These are phyloP conservation scores for Trileptium ribeirensis DNA, from an alignment of 2,888 invertebrate genomes.

Conservation along the genomic window DNA sequence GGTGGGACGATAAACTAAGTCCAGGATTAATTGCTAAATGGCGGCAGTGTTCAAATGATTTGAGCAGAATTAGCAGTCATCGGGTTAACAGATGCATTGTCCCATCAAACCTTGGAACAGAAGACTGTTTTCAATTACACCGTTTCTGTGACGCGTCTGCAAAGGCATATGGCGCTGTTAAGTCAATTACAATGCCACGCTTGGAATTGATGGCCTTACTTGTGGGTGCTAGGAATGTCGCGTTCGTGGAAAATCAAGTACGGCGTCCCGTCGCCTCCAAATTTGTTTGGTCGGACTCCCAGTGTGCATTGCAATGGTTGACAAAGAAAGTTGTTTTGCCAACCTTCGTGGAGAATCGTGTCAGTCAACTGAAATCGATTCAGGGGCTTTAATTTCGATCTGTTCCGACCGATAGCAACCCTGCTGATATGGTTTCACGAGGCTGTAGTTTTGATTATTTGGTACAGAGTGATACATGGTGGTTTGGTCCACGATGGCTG, in stretches of 20 bases:
- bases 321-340: neutral
- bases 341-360: neutral
- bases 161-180: neutral
- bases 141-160: neutral
- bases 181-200: neutral
- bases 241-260: neutral
- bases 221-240: neutral
- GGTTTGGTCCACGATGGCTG: no score
- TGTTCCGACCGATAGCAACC: conserved; percentile 36
- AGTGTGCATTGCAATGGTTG: conserved; percentile 4
- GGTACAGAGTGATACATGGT: no score
- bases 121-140: neutral
- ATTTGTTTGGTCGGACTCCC: neutral
- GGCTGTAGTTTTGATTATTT: no score
- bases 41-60: neutral
- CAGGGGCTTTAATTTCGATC: neutral
- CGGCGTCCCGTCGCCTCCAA: neutral
- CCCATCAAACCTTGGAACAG: neutral
- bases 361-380: neutral
- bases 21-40: neutral
- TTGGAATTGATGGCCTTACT: conserved; percentile 22
- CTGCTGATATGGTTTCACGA: conserved; percentile 36
- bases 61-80: neutral
- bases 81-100: neutral
- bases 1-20: neutral